Base-by-base conservation (phyloP, 2,888 invertebrate species). In the Odontocolon sp. region DNA sequence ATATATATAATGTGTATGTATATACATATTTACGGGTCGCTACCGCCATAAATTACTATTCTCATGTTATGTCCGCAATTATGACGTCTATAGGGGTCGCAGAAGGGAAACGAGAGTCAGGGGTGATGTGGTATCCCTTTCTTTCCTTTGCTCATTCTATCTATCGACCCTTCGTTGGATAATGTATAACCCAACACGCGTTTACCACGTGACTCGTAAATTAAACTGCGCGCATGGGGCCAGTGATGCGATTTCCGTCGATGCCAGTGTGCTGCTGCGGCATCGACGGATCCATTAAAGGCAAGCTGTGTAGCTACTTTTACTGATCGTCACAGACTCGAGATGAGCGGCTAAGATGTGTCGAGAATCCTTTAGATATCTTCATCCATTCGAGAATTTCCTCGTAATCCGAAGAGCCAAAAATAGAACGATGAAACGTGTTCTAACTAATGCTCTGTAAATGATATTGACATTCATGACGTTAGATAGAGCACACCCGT, bases 11-110 rank as follows among this genome's bases (percentile, higher is more conserved):
- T 50, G 26, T 14, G 11, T 2, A 68, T 45, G 33, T 33, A 28
- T 59, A 69, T 52, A 18, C n/a, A 40, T 45, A 40, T 36, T 63
- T 36, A 38, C 71, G 57, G 71, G 73, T 66, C 52, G 76, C 79
- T 74, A 78, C 79, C 72, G 76, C 70, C 47, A 80, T 76, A 84
- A 82, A 86, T 84, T 83, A 78, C 80, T 81, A 76, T 80, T 81
- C 78, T 54, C 66, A 61, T 77, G 80, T 79, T 79, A 82, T 72
- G 69, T 79, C 47, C 61, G 80, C 73, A 82, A 85, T 85, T 84
- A 83, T 82, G 80, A 82, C 79, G 80, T 83, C 77, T 72, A 16
- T 33, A 3, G 33, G 6, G 9, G 16, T 18, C 5, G 14, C n/a
- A 3, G 38, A 26, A 50, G 50, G 28, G 6, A 50, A 14, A 54